Evolutionary conservation across 2,888 invertebrate genomes (phyloP).

Genomic region (Melieria crassipennis): DNA sequence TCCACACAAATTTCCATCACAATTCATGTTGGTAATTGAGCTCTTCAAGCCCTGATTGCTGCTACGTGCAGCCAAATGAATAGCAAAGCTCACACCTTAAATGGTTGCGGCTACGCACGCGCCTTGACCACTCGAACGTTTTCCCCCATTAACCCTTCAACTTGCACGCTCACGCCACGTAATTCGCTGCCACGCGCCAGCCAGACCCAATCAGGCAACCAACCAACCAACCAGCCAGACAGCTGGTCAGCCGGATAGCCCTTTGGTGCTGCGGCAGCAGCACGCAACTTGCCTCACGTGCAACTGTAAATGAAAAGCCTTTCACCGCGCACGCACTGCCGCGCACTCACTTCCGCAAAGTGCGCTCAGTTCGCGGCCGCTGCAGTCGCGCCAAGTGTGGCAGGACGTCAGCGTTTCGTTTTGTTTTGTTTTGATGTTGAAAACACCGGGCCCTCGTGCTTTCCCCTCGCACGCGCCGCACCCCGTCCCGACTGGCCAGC

Average conservation of each 20-base stretch:
- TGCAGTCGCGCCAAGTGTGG: constrained; percentile 6
- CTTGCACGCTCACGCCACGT: constrained; percentile 12
- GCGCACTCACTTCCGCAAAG: neutral
- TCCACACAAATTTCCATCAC: no score
- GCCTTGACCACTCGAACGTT: constrained; percentile 1
- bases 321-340: constrained; percentile 19
- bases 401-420: constrained; percentile 24
- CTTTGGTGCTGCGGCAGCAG: constrained; percentile 16
- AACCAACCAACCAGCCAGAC: constrained; percentile 18
- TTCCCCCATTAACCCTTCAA: constrained; percentile 30
- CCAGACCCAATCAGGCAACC: constrained; percentile 17
- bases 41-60: no score
- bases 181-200: constrained; percentile 27
- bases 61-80: no score
- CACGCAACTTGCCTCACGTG: constrained; percentile 23
- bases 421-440: constrained; percentile 17
- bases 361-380: neutral
- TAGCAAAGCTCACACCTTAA: no score
- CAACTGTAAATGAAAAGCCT: constrained; percentile 31
- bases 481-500: no score
- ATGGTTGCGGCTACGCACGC: neutral
- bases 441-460: constrained; percentile 29
- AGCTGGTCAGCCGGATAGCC: constrained; percentile 5
- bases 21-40: no score
- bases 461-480: neutral